Evolutionary conservation across 1,140 invertebrate genomes (phyloP), one percentile per base, ranked within the genome.

Genomic region (Drosophila pallidifrons): DNA sequence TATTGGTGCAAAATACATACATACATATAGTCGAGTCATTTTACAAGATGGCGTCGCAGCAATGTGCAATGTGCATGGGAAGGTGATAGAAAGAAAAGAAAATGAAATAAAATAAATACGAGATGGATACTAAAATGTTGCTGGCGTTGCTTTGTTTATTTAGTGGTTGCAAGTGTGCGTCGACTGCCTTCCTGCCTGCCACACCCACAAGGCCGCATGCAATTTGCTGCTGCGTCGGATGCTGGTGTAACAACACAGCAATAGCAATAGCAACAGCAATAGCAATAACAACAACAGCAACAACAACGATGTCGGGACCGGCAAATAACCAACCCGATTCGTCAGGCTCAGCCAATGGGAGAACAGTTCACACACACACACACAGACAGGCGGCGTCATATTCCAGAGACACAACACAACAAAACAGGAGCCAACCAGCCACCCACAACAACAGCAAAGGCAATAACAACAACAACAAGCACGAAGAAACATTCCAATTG

Each of bases 381-480:
- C 46, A 47, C 51, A 71, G 71, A 70, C 82, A 82, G 80, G 60
- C 59, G 77, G 83, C 82, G 83, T 87, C 83, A 89, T 87, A 73
- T 88, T 79, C 83, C 85, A 88, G 81, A 89, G 82, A 89, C 83
- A 88, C 85, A 88, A 88, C 85, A 88, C 85, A 88, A 88, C 85
- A 88, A 88, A 88, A 88, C 85, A 88, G 85, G 81, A 89, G 85
- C 83, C 85, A 88, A 88, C 83, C 85, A 83, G 83, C 71, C 78
- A 81, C 68, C 77, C 80, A 81, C 83, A 83, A 80, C 69, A 87
- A 79, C 76, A 81, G 13, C 67, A 61, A 51, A 35, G 32, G 35
- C 32, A 61, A n/a, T 6, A 38, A 63, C 66, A 75, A 32, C 61
- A 63, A 61, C 59, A 64, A 74, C 47, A 81, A 66, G 72, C 65